Evolutionary conservation across 2,797 vertebrate species (phyloP).

Genomic region (Gymnothorax reevesii): DNA sequence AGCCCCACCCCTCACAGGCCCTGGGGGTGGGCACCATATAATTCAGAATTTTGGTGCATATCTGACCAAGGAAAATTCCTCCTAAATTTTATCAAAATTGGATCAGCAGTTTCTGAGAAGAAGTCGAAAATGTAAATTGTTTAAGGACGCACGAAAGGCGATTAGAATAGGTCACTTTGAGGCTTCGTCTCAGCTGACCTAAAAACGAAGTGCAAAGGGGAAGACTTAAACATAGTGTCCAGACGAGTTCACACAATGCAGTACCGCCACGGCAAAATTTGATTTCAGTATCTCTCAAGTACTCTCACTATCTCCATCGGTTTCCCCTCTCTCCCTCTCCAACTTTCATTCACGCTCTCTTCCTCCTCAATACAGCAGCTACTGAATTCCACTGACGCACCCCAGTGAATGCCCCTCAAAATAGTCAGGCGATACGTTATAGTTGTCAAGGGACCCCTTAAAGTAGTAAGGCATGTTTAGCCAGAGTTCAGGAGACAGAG

Average conservation of each 20-base stretch:
- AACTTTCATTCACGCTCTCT: constrained; percentile 4
- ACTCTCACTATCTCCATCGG: background rate
- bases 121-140: no score
- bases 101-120: no score
- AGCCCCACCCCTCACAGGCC: no score
- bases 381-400: constrained; percentile 38
- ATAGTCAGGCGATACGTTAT: constrained; percentile 42
- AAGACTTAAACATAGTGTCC: constrained; percentile 55
- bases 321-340: background rate
- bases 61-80: no score
- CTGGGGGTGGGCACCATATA: no score
- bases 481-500: constrained; percentile 35
- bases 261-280: constrained; percentile 49
- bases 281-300: constrained; percentile 27
- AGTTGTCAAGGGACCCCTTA: constrained; percentile 40
- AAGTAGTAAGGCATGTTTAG: constrained; percentile 44
- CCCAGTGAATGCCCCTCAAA: background rate
- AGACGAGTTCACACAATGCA: constrained; percentile 57
- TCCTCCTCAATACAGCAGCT: constrained; percentile 26
- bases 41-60: no score
- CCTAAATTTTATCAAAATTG: no score
- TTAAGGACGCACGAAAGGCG: no score
- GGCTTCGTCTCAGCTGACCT: no score
- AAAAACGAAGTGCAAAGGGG: constrained; percentile 54
- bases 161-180: no score